A percentile compares a stretch with the other conserved stretches of the same genome.
Conservation (phyloP, 2,888 invertebrate species). For the Agrotis segetum region DNA sequence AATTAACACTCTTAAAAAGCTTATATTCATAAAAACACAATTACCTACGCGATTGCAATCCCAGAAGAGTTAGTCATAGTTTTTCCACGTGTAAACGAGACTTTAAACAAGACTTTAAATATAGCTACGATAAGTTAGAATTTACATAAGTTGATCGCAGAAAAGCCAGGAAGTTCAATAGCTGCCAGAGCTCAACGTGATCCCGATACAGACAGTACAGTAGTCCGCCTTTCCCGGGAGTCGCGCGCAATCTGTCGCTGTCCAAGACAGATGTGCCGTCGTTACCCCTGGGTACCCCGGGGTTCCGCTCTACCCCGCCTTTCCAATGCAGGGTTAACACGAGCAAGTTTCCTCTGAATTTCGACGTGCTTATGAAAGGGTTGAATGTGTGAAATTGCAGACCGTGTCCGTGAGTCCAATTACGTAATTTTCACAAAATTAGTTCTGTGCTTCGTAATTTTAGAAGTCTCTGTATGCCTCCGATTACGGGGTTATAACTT, state of each 20-base stretch:
- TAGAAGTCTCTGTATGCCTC: neutral
- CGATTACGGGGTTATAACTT: neutral
- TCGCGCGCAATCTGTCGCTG: conserved; percentile 65
- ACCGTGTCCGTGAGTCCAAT: conserved; percentile 3
- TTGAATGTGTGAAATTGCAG: conserved; percentile 19
- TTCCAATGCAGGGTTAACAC: conserved; percentile 47
- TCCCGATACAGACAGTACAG: conserved; percentile 39
- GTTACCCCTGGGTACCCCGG: conserved; percentile 37
- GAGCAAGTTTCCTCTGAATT: conserved; percentile 10
- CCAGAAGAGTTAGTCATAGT: no score
- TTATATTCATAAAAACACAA: no score
- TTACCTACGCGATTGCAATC: no score
- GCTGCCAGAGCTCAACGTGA: conserved; percentile 25
- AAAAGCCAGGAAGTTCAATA: conserved; percentile 34
- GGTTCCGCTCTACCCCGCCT: conserved; percentile 9
- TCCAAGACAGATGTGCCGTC: conserved; percentile 59
- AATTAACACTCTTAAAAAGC: no score
- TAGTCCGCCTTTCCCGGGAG: conserved; percentile 32
- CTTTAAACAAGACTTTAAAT: no score
- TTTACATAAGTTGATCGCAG: conserved; percentile 22
- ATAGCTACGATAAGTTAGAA: neutral
- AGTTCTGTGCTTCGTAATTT: neutral
- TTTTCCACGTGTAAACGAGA: no score
- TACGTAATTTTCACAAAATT: conserved; percentile 16
- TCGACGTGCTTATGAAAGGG: conserved; percentile 15